Evolutionary conservation across 2,888 invertebrate species (phyloP).

Genomic region (Idaea biselata): DNA sequence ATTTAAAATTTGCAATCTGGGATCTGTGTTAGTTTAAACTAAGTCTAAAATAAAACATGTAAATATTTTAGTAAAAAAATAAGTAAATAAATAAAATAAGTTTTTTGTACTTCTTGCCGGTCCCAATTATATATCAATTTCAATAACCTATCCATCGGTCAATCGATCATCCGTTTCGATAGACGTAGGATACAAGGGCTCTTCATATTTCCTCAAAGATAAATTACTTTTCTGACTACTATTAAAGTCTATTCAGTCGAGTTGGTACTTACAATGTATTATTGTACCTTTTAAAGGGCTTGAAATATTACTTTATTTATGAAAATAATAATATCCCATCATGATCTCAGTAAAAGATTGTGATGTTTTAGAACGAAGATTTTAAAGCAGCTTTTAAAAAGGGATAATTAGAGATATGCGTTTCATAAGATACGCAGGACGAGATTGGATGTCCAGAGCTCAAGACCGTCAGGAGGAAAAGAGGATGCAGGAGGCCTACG

Average conservation of each 20-base stretch:
- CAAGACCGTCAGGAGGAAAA: too few species aligned
- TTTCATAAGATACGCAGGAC: too few species aligned
- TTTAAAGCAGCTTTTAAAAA: too few species aligned
- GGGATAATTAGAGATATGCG: too few species aligned
- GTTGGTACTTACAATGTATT: background rate
- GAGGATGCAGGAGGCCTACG: too few species aligned
- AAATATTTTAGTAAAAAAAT: too few species aligned
- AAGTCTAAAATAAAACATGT: too few species aligned
- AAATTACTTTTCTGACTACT: conserved; percentile 27
- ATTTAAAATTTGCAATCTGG: too few species aligned
- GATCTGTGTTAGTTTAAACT: too few species aligned
- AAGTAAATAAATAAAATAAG: background rate
- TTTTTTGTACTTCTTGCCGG: background rate
- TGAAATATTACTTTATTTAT: background rate
- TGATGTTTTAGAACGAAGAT: too few species aligned
- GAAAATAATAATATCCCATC: background rate
- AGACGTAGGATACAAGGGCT: conserved; percentile 31
- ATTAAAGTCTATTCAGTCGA: conserved; percentile 29
- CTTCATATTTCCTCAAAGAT: conserved; percentile 36
- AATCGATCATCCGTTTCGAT: conserved; percentile 36
- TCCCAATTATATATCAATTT: conserved; percentile 20
- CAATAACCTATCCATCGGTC: conserved; percentile 32
- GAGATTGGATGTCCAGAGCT: too few species aligned
- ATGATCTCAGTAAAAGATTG: too few species aligned
- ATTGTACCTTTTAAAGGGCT: background rate